phyloP scores from a whole-genome alignment of 2,797 vertebrate species.

The Labeo calbasu region DNA sequence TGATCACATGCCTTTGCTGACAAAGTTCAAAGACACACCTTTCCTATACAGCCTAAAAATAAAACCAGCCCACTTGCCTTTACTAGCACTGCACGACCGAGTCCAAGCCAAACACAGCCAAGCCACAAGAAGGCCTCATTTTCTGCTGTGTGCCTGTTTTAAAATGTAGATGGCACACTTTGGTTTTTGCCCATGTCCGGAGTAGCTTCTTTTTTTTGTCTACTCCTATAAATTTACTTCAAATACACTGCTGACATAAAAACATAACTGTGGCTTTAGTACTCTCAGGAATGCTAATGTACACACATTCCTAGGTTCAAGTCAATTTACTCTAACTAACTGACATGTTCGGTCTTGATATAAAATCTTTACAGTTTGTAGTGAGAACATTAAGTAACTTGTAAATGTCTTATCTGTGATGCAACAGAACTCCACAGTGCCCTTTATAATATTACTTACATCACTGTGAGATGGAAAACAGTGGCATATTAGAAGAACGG shows the following conservation, averaged over 20 bases:
- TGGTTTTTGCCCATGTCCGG: slow-evolving; percentile 43
- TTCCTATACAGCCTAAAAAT: slow-evolving; percentile 70
- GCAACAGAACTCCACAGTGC: not conserved
- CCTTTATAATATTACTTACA: slow-evolving; percentile 39
- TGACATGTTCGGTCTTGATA: slow-evolving; percentile 17
- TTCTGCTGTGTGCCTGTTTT: slow-evolving; percentile 52
- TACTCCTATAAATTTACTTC: slow-evolving; percentile 13
- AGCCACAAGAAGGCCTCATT: slow-evolving; percentile 53
- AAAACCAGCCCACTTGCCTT: slow-evolving; percentile 57
- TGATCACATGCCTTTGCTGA: slow-evolving; percentile 62
- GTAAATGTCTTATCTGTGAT: not conserved
- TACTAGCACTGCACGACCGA: slow-evolving; percentile 53
- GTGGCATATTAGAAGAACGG: slow-evolving; percentile 35
- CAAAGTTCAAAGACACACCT: slow-evolving; percentile 71
- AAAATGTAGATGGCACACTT: slow-evolving; percentile 54
- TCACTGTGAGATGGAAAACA: slow-evolving; percentile 37
- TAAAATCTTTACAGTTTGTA: not conserved
- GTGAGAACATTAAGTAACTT: not conserved
- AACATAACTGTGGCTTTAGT: slow-evolving; percentile 3
- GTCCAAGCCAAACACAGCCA: slow-evolving; percentile 58
- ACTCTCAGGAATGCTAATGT: not conserved
- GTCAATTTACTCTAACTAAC: not conserved
- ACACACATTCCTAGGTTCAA: not conserved
- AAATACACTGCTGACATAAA: slow-evolving; percentile 24
- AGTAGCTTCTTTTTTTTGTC: slow-evolving; percentile 14